These are phyloP conservation scores for Patella ulyssiponensis DNA, from an alignment of 2,888 invertebrate genomes.

Conservation along the genomic window DNA sequence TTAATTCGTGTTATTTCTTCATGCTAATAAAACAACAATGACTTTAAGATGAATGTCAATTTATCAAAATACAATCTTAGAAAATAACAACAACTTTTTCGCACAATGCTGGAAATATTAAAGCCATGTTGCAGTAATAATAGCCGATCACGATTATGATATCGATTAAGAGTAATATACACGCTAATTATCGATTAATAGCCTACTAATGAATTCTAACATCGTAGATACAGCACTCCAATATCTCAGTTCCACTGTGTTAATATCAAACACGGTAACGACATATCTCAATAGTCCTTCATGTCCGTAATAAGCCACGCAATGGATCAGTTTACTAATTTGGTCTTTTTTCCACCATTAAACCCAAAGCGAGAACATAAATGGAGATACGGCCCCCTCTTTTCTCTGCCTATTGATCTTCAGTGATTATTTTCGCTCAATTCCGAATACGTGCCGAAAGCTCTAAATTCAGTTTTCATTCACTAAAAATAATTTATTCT, in stretches of 20 bases:
- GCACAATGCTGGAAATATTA: no score
- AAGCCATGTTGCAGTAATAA: not conserved
- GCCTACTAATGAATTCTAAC: constrained; percentile 11
- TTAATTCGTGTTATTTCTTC: no score
- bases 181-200: not conserved
- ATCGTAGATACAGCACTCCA: not conserved
- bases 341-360: constrained; percentile 1
- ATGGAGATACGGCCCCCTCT: not conserved
- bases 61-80: no score
- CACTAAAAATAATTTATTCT: no score
- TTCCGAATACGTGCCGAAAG: no score
- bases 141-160: constrained; percentile 2
- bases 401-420: no score
- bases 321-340: constrained; percentile 2
- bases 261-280: not conserved
- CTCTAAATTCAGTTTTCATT: no score
- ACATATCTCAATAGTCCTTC: not conserved
- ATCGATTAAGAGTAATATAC: constrained; percentile 2
- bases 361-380: not conserved
- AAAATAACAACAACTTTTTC: no score
- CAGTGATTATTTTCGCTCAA: no score
- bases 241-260: not conserved
- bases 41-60: no score
- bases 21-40: no score
- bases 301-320: not conserved